Conservation (phyloP, 2,888 invertebrate genomes). For the Acronicta leporina region DNA sequence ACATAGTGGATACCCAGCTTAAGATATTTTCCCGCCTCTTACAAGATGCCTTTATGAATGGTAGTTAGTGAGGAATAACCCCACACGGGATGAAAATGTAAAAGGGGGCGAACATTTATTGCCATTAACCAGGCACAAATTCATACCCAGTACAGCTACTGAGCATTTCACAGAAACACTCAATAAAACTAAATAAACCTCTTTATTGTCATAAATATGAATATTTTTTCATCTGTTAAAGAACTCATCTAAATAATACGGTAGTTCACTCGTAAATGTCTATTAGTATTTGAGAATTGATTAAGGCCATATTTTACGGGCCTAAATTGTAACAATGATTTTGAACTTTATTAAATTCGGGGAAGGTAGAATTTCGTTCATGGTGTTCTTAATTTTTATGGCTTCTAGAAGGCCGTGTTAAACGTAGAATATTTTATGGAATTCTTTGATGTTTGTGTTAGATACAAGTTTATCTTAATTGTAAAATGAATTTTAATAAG, state of each 20-base stretch:
- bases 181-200: background rate
- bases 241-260: slow-evolving; percentile 29
- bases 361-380: slow-evolving; percentile 13
- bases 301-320: slow-evolving; percentile 20
- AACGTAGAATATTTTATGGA: slow-evolving; percentile 16
- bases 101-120: background rate
- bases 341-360: background rate
- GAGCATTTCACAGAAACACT: background rate
- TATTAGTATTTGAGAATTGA: slow-evolving; percentile 18
- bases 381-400: slow-evolving; percentile 14
- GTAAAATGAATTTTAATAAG: slow-evolving; percentile 14
- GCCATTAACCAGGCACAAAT: too few relatives aligned
- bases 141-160: too few relatives aligned
- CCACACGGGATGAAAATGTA: too few relatives aligned
- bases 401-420: slow-evolving; percentile 11
- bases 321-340: background rate
- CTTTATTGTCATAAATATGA: slow-evolving; percentile 12
- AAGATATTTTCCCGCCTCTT: too few relatives aligned
- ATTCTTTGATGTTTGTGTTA: slow-evolving; percentile 27
- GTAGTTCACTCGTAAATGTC: slow-evolving; percentile 31
- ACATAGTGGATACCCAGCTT: too few relatives aligned
- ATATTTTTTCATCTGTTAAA: slow-evolving; percentile 1
- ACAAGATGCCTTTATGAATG: too few relatives aligned
- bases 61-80: too few relatives aligned
- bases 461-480: slow-evolving; percentile 22